Percentiles rank a stretch among this genome's conserved stretches.
phyloP scores from a whole-genome alignment of 2,888 invertebrate genomes.

The Cataglyphis cursor region DNA sequence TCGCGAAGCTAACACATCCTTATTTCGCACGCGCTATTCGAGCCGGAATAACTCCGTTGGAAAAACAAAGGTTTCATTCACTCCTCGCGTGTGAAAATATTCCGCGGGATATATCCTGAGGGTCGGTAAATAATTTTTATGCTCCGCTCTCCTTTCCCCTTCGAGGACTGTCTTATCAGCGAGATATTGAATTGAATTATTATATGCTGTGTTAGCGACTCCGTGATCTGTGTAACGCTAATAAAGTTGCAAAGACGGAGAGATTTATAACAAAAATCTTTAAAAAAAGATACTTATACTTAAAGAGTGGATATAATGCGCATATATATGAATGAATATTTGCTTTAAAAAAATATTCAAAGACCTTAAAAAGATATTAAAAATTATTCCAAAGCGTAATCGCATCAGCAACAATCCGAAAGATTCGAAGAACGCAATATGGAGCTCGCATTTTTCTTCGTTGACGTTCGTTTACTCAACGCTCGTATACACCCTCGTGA shows the following conservation, averaged over 20 bases:
- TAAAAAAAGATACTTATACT: not conserved
- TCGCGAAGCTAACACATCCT: conserved; percentile 67
- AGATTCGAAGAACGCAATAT: conserved; percentile 59
- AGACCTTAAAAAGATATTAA: conserved; percentile 2
- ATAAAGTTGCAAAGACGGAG: not conserved
- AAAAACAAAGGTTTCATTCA: conserved; percentile 63
- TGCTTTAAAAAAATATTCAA: not conserved
- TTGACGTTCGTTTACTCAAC: conserved; percentile 74
- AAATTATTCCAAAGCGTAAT: conserved; percentile 55
- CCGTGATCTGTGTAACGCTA: not conserved
- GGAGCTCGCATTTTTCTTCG: conserved; percentile 74
- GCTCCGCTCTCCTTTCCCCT: not conserved
- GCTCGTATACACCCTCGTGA: conserved; percentile 54
- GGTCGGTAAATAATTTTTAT: conserved; percentile 38
- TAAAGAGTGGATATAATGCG: not conserved
- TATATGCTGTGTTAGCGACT: conserved; percentile 13
- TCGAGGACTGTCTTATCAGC: conserved; percentile 20
- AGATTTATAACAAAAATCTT: not conserved
- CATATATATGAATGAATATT: not conserved
- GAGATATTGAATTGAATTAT: conserved; percentile 34
- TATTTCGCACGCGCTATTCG: conserved; percentile 44
- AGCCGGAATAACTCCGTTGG: conserved; percentile 62
- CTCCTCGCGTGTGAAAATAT: conserved; percentile 47
- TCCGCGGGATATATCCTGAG: conserved; percentile 19
- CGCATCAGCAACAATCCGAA: conserved; percentile 52